Percentiles rank a stretch among this genome's conserved stretches.
Conservation (phyloP, 2,113 vertebrate genomes). For the Pseudorectes ferrugineus region DNA sequence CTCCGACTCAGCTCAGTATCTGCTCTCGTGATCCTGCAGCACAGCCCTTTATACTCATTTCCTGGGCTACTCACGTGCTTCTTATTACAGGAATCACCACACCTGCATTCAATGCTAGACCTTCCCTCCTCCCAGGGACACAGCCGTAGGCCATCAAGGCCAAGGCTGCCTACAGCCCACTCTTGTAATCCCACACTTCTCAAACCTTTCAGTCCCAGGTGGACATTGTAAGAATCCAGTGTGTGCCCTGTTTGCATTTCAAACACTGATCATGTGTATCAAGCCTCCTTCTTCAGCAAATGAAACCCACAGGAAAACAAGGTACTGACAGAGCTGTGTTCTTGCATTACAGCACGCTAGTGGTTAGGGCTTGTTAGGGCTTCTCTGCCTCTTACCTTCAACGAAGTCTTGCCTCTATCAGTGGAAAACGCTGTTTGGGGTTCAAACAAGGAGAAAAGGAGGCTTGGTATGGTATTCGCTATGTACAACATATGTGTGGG, state of each 20-base stretch:
- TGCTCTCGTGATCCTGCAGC: too few relatives aligned
- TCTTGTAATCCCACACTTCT: too few relatives aligned
- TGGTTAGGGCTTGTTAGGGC: accelerated
- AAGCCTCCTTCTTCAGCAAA: not conserved
- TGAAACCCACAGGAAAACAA: not conserved
- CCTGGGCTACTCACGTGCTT: too few relatives aligned
- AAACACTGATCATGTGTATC: not conserved
- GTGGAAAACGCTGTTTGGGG: not conserved
- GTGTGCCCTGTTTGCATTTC: not conserved
- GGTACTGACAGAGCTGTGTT: accelerated
- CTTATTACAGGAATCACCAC: too few relatives aligned
- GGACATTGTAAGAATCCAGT: not conserved
- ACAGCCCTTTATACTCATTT: too few relatives aligned
- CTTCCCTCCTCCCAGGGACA: too few relatives aligned
- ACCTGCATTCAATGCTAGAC: too few relatives aligned
- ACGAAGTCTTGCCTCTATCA: not conserved
- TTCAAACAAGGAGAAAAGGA: not conserved
- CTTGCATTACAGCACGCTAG: not conserved
- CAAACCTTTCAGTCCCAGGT: not conserved
- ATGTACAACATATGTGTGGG: not conserved
- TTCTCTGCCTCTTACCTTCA: not conserved
- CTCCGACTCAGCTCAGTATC: too few relatives aligned
- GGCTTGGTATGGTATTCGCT: not conserved
- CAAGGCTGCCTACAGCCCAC: too few relatives aligned
- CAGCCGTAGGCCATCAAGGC: too few relatives aligned